Evolutionary conservation across 1,140 invertebrate genomes (phyloP), one percentile per base, ranked within the genome.

Genomic region (Ptiloglossa arizonensis): DNA sequence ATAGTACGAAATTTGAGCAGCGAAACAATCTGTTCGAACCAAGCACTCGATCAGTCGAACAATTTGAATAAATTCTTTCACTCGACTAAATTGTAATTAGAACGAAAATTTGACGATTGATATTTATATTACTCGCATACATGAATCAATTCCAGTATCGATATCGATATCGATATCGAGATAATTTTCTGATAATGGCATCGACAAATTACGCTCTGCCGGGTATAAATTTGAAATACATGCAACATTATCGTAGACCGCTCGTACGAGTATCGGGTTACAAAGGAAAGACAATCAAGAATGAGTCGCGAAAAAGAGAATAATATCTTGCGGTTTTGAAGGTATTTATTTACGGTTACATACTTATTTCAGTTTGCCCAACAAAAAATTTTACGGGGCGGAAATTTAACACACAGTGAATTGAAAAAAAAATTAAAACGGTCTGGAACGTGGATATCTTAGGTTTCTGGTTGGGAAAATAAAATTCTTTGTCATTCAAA

Each of bases 251-350:
- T 59, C 27, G 11, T 0, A 48, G 29, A 13, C 4, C 41, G 13
- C 19, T 11, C 19, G 19, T 22, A 27, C 15, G n/a, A 6, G 15
- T 44, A 27, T 27, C 1, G 17, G 2, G 62, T 62, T 50, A 62
- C 44, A 62, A 72, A 24, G 17, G 32, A 62, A 62, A 62, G 29
- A 44, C 27, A 62, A 48, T 72, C 8, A 15, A 48, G 44, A 62
- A 50, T 4, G 15, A 35, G 29, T 27, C 19, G 22, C 35, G 22
- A 5, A 27, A 35, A n/a, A 50, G 41, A 29, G 5, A 35, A 35
- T 5, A 57, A 5, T 29, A n/a, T 1, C 11, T 54, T 32, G 24
- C 5, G 19, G 22, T 19, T 60, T 59, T 35, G 11, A 69, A 52
- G n/a, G 2, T 44, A 11, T 67, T 54, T 24, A 5, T 29, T 15